A percentile compares a stretch with the other conserved stretches of the same genome.
phyloP scores from a whole-genome alignment of 1,140 invertebrate species.

The Anadara kagoshimensis region DNA sequence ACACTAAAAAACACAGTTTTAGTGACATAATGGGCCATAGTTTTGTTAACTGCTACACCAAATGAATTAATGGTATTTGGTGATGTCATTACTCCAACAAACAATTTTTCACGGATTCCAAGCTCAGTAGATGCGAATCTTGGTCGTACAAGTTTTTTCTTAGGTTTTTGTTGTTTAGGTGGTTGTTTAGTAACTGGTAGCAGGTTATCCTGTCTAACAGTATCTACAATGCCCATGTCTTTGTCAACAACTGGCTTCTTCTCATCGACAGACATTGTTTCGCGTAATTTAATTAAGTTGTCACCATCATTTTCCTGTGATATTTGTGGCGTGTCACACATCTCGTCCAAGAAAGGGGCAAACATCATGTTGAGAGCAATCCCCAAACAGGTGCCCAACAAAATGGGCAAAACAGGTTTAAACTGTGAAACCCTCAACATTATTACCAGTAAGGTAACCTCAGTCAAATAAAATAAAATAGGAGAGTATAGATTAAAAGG shows the following conservation, averaged over 20 bases:
- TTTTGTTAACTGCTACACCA: conserved; percentile 86
- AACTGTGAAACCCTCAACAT: conserved; percentile 29
- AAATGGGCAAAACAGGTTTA: conserved; percentile 48
- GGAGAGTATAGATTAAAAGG: too few relatives aligned
- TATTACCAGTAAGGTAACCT: neutral
- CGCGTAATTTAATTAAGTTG: conserved; percentile 48
- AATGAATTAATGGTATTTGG: conserved; percentile 82
- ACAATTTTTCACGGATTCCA: conserved; percentile 91
- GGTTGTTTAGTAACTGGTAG: conserved; percentile 14
- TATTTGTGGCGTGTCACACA: conserved; percentile 52
- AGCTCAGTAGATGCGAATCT: conserved; percentile 94
- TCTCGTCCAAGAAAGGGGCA: conserved; percentile 67
- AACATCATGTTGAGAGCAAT: conserved; percentile 66
- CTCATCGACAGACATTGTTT: conserved; percentile 43
- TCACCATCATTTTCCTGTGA: conserved; percentile 41
- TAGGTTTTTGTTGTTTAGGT: neutral
- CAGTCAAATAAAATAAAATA: too few relatives aligned
- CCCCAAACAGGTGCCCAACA: conserved; percentile 65
- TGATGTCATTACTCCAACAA: conserved; percentile 87
- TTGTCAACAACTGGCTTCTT: neutral
- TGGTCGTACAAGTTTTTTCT: conserved; percentile 78
- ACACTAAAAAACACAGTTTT: conserved; percentile 86
- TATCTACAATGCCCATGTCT: neutral
- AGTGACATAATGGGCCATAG: conserved; percentile 84
- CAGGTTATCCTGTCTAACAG: conserved; percentile 5